Conservation (phyloP, 2,113 vertebrate species). For the Pungitius pungitius region DNA sequence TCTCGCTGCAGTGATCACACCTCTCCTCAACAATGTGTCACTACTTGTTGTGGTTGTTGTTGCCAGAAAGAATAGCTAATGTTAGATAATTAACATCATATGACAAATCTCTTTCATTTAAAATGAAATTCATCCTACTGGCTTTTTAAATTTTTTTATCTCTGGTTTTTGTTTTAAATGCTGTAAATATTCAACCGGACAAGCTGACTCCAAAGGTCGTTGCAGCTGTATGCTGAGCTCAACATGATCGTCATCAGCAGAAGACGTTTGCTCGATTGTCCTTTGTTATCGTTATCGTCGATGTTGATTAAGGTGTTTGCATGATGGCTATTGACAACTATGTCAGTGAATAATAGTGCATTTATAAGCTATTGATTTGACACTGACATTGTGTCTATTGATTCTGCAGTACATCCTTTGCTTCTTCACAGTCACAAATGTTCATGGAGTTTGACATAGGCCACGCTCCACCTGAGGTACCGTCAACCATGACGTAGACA, state of each 20-base stretch:
- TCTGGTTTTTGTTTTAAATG: background rate
- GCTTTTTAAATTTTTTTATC: background rate
- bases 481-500: background rate
- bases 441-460: constrained; percentile 66
- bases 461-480: constrained; percentile 60
- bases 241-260: background rate
- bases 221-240: background rate
- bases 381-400: background rate
- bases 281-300: background rate
- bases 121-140: too few species aligned
- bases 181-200: background rate
- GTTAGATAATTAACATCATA: background rate
- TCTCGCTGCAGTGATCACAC: constrained; percentile 37
- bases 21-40: constrained; percentile 27
- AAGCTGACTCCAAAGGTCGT: background rate
- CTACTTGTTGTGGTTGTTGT: constrained; percentile 22
- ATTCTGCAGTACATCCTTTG: constrained; percentile 6
- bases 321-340: background rate
- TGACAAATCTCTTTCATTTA: too few species aligned
- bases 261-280: background rate
- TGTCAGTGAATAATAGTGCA: background rate
- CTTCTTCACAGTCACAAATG: constrained; percentile 33
- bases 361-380: background rate
- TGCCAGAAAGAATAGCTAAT: constrained; percentile 54
- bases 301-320: background rate